These are phyloP conservation scores for Orius laevigatus DNA, from an alignment of 1,140 invertebrate genomes.

Conservation along the genomic window DNA sequence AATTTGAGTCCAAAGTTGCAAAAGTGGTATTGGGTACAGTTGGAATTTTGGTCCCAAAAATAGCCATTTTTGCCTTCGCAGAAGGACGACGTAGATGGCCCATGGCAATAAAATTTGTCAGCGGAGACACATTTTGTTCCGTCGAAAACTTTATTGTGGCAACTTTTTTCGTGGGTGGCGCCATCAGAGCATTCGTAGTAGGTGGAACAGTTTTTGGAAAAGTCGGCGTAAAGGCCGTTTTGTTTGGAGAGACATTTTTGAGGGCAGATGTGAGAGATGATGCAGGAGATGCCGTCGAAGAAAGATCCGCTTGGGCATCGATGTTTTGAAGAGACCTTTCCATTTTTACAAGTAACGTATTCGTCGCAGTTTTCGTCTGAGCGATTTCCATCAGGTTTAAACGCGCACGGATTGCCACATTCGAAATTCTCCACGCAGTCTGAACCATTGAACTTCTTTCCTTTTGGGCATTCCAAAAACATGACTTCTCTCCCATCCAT, in stretches of 20 bases:
- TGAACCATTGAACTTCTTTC: constrained; percentile 26
- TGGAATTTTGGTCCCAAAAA: constrained; percentile 21
- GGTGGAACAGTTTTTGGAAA: no score
- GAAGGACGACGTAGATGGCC: constrained; percentile 25
- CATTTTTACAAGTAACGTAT: constrained; percentile 23
- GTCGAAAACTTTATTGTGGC: constrained; percentile 25
- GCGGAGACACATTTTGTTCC: constrained; percentile 25
- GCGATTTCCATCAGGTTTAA: constrained; percentile 18
- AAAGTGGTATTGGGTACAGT: constrained; percentile 33
- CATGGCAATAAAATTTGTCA: constrained; percentile 26
- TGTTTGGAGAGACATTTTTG: no score
- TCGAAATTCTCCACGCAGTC: constrained; percentile 21
- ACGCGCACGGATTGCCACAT: constrained; percentile 2
- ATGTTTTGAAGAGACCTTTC: constrained; percentile 25
- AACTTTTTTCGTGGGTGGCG: no score
- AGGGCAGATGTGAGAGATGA: no score
- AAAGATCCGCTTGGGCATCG: constrained; percentile 20
- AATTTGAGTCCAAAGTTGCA: constrained; percentile 29
- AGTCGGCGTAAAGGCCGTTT: no score
- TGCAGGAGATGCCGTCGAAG: constrained; percentile 18
- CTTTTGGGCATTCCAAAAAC: constrained; percentile 22
- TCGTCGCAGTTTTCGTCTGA: constrained; percentile 23
- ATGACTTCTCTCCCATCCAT: constrained; percentile 17
- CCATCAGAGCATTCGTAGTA: no score
- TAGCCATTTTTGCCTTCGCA: constrained; percentile 15